Percentiles rank a stretch among this genome's conserved stretches.
Conservation (phyloP, 2,888 invertebrate species). For the Apodemia duryi region DNA sequence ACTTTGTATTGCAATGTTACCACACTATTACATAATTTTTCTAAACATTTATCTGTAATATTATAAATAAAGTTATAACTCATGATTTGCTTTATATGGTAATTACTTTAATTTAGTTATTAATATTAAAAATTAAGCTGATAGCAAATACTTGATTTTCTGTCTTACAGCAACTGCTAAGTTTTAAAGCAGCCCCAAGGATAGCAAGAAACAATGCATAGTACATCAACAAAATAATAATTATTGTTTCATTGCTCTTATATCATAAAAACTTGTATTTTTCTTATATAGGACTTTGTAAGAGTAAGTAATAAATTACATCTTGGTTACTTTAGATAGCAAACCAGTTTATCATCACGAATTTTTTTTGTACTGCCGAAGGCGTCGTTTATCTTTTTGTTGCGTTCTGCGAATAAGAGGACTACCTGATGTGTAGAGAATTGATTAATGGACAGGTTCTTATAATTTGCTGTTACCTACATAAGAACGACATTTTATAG, state of each 20-base stretch:
- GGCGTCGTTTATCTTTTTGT: conserved; percentile 64
- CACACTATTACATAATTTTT: too few relatives aligned
- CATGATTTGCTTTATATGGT: too few relatives aligned
- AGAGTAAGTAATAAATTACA: conserved; percentile 6
- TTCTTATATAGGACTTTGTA: neutral
- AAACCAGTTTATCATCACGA: conserved; percentile 72
- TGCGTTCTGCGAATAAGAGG: conserved; percentile 55
- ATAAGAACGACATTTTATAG: neutral
- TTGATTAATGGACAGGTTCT: conserved; percentile 18
- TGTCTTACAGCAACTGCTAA: neutral
- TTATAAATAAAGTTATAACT: too few relatives aligned
- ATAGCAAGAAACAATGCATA: neutral
- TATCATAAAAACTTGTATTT: neutral
- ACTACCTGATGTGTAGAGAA: conserved; percentile 30
- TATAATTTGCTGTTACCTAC: conserved; percentile 5
- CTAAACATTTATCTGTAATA: too few relatives aligned
- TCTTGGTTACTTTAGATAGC: conserved; percentile 29
- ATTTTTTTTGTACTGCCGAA: conserved; percentile 55
- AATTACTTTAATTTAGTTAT: too few relatives aligned
- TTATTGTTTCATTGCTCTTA: neutral
- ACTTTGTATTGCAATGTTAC: too few relatives aligned
- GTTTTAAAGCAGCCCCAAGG: neutral
- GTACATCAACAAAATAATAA: neutral
- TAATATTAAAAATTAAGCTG: too few relatives aligned
- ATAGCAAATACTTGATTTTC: too few relatives aligned